Conservation (phyloP, 2,797 vertebrate species). For the Podarcis siculus region DNA sequence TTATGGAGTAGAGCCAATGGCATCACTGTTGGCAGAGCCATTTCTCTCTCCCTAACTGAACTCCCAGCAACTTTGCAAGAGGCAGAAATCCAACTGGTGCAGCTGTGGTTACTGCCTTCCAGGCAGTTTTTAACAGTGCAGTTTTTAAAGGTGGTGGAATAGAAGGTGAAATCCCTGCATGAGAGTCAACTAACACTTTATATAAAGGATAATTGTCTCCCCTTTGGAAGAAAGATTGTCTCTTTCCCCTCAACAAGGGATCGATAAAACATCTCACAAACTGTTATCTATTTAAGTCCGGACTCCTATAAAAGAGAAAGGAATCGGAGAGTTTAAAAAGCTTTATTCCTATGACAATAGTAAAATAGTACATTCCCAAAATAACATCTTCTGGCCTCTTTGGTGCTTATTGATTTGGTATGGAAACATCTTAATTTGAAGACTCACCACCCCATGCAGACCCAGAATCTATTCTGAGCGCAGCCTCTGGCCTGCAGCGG, state of each 20-base stretch:
- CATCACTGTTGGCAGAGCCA: too few relatives aligned
- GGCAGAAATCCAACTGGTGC: background rate
- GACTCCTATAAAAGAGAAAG: background rate
- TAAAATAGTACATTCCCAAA: background rate
- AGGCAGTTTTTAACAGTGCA: background rate
- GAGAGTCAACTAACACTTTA: background rate
- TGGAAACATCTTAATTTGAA: background rate
- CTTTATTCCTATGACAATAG: background rate
- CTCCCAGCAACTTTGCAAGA: background rate
- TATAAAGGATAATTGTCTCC: background rate
- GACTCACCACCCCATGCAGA: background rate
- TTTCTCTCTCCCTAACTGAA: too few relatives aligned
- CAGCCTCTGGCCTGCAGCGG: background rate
- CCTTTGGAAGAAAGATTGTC: background rate
- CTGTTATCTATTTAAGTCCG: conserved; percentile 27
- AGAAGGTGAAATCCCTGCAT: background rate
- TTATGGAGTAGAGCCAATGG: too few relatives aligned
- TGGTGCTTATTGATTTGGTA: background rate
- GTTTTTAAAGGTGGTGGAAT: too few relatives aligned
- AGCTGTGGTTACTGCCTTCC: background rate
- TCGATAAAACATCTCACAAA: conserved; percentile 24
- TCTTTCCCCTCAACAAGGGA: background rate
- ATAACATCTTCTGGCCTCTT: background rate
- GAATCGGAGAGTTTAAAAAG: too few relatives aligned
- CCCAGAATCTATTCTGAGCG: background rate